These are phyloP conservation scores for Scaptomyza flava DNA, from an alignment of 2,888 invertebrate species.

Conservation along the genomic window DNA sequence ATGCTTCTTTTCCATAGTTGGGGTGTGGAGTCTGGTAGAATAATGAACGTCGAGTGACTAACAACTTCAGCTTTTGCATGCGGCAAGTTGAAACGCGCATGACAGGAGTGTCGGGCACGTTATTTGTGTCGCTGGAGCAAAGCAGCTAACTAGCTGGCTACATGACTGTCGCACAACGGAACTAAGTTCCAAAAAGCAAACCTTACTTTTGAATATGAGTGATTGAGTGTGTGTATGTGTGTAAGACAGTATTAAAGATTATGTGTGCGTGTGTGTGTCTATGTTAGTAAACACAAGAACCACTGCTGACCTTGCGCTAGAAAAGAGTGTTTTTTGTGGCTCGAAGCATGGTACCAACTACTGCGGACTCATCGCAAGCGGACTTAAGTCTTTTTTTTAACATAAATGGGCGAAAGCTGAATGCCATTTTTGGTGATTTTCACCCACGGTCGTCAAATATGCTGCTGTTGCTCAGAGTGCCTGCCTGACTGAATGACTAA, in stretches of 20 bases:
- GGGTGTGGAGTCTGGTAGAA: constrained; percentile 20
- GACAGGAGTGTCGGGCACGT: constrained; percentile 61
- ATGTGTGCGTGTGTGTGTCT: background rate
- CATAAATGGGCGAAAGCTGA: constrained; percentile 76
- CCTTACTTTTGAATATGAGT: constrained; percentile 46
- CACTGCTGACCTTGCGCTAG: constrained; percentile 67
- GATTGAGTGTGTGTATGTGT: constrained; percentile 7
- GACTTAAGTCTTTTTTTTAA: constrained; percentile 11
- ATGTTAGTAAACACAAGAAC: constrained; percentile 47
- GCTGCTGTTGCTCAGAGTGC: constrained; percentile 41
- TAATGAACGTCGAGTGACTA: constrained; percentile 48
- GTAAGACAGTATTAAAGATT: background rate
- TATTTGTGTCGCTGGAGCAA: constrained; percentile 64
- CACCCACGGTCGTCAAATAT: constrained; percentile 72
- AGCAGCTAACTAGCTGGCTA: constrained; percentile 15
- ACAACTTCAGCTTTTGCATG: constrained; percentile 54
- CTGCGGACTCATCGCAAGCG: constrained; percentile 14
- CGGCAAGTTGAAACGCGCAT: constrained; percentile 57
- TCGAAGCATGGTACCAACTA: constrained; percentile 19
- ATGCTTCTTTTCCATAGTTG: background rate
- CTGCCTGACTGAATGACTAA: constrained; percentile 23
- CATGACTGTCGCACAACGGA: constrained; percentile 36
- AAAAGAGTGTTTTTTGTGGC: constrained; percentile 45
- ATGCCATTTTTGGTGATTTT: constrained; percentile 73
- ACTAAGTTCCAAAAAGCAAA: constrained; percentile 53